A percentile compares a stretch with the other conserved stretches of the same genome.
phyloP scores from a whole-genome alignment of 2,797 vertebrate genomes.

The Anguilla obscura region DNA sequence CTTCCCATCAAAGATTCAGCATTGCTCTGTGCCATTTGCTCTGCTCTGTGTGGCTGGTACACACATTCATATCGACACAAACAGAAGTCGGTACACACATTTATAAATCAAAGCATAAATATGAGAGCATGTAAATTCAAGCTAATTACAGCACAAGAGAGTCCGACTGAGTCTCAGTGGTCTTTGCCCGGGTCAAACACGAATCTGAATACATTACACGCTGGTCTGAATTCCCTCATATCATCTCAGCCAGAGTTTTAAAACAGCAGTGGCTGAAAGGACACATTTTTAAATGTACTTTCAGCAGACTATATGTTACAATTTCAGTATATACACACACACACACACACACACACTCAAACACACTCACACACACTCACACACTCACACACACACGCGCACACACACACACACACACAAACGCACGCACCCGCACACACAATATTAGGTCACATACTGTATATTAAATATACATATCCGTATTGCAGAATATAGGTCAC shows the following conservation, averaged over 20 bases:
- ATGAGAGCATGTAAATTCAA: background rate
- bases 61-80: background rate
- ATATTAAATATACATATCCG: background rate
- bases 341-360: background rate
- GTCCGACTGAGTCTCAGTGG: background rate
- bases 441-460: background rate
- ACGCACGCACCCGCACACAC: background rate
- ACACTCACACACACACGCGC: background rate
- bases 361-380: background rate
- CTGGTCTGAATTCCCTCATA: background rate
- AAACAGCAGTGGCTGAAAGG: background rate
- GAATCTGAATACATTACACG: background rate
- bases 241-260: background rate
- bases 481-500: background rate
- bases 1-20: slow-evolving; percentile 38
- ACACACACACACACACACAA: background rate
- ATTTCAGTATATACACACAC: background rate
- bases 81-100: background rate
- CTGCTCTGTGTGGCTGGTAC: background rate
- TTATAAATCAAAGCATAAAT: background rate
- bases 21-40: slow-evolving; percentile 17
- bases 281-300: no score
- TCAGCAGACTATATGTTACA: no score
- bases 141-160: background rate
- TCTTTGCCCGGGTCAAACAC: background rate